phyloP scores from a whole-genome alignment of 2,113 vertebrate species.

The Ranitomeya variabilis region DNA sequence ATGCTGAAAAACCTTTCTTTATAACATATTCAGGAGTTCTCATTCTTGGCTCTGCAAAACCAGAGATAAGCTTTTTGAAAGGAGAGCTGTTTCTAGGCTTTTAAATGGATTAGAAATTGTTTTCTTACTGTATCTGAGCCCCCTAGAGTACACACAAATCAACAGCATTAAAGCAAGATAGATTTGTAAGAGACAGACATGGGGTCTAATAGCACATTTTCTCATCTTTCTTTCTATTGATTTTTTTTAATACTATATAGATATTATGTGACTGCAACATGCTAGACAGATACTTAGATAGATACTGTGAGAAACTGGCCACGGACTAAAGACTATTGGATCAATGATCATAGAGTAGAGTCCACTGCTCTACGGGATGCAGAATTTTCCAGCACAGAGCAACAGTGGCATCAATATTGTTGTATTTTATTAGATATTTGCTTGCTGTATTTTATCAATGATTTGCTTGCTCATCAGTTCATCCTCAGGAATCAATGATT shows the following conservation, averaged over 20 bases:
- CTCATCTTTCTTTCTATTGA: not conserved
- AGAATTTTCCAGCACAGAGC: too few species aligned
- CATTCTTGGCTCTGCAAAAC: conserved; percentile 34
- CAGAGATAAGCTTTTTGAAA: conserved; percentile 36
- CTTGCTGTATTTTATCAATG: too few species aligned
- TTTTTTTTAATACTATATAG: not conserved
- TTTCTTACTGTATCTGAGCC: conserved; percentile 7
- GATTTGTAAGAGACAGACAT: conserved; percentile 8
- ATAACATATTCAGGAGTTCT: not conserved
- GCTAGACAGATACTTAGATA: too few species aligned
- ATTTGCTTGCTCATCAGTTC: too few species aligned
- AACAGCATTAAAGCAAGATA: not conserved
- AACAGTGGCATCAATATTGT: too few species aligned
- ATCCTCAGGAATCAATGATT: too few species aligned
- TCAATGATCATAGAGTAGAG: too few species aligned
- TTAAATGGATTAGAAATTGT: conserved; percentile 28
- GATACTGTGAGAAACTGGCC: too few species aligned
- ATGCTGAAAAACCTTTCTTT: not conserved
- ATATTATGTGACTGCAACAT: too few species aligned
- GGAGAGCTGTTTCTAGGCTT: not conserved
- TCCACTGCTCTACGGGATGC: too few species aligned
- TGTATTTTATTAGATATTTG: too few species aligned
- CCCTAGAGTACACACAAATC: not conserved
- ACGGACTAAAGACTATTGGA: too few species aligned
- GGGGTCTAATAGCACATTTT: not conserved